A percentile compares a stretch with the other conserved stretches of the same genome.
These are phyloP conservation scores for Coreoperca whiteheadi DNA, from an alignment of 2,113 vertebrate species.

Conservation along the genomic window DNA sequence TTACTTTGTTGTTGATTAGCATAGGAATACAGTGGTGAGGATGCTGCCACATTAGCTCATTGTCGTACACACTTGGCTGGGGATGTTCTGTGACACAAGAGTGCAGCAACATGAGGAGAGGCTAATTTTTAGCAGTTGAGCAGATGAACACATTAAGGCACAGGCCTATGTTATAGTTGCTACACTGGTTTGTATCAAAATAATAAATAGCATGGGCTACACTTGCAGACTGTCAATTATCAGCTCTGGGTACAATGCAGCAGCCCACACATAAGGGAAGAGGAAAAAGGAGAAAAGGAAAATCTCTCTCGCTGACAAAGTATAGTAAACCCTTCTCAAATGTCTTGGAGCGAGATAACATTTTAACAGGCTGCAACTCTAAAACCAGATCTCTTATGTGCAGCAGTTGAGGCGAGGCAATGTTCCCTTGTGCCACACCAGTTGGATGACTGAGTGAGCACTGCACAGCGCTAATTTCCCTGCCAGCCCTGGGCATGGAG, in stretches of 20 bases:
- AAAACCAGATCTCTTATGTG: constrained; percentile 57
- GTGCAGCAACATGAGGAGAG: constrained; percentile 24
- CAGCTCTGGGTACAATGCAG: constrained; percentile 2
- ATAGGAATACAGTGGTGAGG: constrained; percentile 30
- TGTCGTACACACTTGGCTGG: constrained; percentile 40
- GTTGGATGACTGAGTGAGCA: constrained; percentile 57
- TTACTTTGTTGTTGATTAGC: constrained; percentile 50
- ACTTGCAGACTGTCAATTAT: constrained; percentile 39
- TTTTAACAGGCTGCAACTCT: constrained; percentile 59
- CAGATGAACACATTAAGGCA: constrained; percentile 26
- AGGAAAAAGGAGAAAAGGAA: constrained; percentile 1
- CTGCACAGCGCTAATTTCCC: constrained; percentile 48
- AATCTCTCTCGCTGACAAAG: constrained; percentile 39
- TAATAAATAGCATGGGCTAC: background rate
- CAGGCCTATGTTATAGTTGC: constrained; percentile 3
- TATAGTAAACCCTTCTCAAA: constrained; percentile 51
- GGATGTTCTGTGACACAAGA: constrained; percentile 44
- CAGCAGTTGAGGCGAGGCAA: constrained; percentile 42
- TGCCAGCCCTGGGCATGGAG: constrained; percentile 40
- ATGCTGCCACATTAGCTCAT: constrained; percentile 40
- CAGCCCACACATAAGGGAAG: constrained; percentile 40
- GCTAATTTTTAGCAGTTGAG: constrained; percentile 43
- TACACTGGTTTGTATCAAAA: constrained; percentile 32
- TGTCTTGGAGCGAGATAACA: constrained; percentile 59
- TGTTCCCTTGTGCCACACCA: constrained; percentile 50